Base-by-base conservation (phyloP, 2,797 vertebrate genomes). In the Periparus ater region DNA sequence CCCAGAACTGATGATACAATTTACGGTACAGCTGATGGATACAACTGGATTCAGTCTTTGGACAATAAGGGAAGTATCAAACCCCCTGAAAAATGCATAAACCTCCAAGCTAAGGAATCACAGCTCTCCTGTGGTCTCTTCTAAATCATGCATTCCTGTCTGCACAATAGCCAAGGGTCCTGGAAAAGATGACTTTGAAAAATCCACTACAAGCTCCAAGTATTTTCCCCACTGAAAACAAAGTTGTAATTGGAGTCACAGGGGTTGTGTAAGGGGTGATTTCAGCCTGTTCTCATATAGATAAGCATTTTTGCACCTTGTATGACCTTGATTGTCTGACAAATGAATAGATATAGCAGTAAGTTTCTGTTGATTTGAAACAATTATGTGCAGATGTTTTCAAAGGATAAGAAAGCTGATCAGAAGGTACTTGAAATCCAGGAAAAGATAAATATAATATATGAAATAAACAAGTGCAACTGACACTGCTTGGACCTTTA, bases 301-400 rank as follows among this genome's bases (percentile, higher is more conserved):
- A 98, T 97, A 98, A 97, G 96, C 91, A 94, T 97, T 97, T 97
- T 95, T 97, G 96, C 91, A 97, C 95, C 97, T 97, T 96, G 92
- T 96, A 89, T 95, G 97, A 98, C 97, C 97, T 95, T 95, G 91
- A 96, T 95, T 97, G 94, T 97, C 71, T 97, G 81, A 89, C 88
- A 96, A 92, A 76, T 96, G 96, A 96, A 97, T 92, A 97, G 95
- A 97, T 95, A 96, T 42, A 90, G 88, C 83, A 91, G 67, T 53
- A 89, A 88, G 68, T 82, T 80, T 97, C 93, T 97, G 96, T 94
- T 96, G 86, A 94, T 97, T 97, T 97, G 86, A 93, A 97, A 97
- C 95, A 97, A 96, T 95, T 91, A 67, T 80, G 90, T 95, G 93
- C 97, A 98, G 97, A 98, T 97, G 96, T 97, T 97, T 97, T 96